A percentile compares a stretch with the other conserved stretches of the same genome.
Evolutionary conservation across 2,888 invertebrate species (phyloP).

Genomic region (Andrena bucephala): DNA sequence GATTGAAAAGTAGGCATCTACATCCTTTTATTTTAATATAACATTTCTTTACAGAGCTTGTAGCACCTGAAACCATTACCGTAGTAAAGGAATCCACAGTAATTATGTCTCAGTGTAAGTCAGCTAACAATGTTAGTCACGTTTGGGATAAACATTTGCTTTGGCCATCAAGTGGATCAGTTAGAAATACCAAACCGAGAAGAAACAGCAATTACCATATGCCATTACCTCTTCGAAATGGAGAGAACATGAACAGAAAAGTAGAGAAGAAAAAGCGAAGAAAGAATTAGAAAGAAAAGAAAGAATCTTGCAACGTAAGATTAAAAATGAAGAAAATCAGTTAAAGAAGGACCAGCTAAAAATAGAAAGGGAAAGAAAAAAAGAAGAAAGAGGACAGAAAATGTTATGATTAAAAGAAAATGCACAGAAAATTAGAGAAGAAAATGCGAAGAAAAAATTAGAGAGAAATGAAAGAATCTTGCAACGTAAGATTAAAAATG

Average conservation of each 20-base stretch:
- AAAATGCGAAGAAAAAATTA: no score
- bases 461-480: no score
- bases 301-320: conserved; percentile 4
- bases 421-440: no score
- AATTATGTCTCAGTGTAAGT: conserved; percentile 2
- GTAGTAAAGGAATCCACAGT: neutral
- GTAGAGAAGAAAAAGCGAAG: neutral
- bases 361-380: neutral
- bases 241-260: neutral
- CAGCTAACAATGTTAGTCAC: neutral
- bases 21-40: neutral
- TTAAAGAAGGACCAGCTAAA: neutral
- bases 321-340: neutral
- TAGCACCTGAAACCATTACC: neutral
- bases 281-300: conserved; percentile 3
- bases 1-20: neutral
- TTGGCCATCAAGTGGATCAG: neutral
- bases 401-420: no score
- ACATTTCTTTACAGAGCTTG: neutral
- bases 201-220: neutral
- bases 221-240: neutral
- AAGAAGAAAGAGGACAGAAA: no score
- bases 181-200: neutral
- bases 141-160: neutral
- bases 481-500: no score